These are phyloP conservation scores for Sminthurides aquaticus DNA, from an alignment of 2,888 invertebrate genomes.

Conservation along the genomic window DNA sequence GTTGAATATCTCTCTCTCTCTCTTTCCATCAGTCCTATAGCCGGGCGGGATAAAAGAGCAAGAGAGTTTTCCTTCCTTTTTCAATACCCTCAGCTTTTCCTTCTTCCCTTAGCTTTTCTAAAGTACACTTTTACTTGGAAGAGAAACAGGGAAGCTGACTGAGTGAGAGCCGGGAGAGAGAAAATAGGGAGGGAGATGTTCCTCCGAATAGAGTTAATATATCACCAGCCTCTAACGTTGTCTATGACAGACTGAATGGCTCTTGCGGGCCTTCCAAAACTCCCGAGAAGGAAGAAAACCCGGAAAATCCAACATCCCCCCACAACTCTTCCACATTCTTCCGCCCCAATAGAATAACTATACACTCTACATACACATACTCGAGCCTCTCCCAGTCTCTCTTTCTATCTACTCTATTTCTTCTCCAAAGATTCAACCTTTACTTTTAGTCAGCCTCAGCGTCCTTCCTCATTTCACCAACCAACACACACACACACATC, in stretches of 20 bases:
- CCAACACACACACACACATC: too few species aligned
- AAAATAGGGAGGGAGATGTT: slow-evolving; percentile 24
- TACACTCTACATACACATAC: too few species aligned
- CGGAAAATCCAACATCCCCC: slow-evolving; percentile 12
- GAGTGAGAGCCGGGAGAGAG: slow-evolving; percentile 1
- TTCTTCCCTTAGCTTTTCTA: too few species aligned
- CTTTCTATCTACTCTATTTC: too few species aligned
- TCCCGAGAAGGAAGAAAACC: slow-evolving; percentile 24
- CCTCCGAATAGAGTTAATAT: slow-evolving; percentile 47
- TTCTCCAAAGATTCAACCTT: too few species aligned
- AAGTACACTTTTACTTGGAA: too few species aligned
- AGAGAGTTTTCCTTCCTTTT: neutral
- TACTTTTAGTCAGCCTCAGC: too few species aligned
- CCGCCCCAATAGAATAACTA: too few species aligned
- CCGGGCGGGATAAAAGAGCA: neutral
- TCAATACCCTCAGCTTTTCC: neutral
- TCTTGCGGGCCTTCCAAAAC: slow-evolving; percentile 37
- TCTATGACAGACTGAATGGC: slow-evolving; percentile 47
- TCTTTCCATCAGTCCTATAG: too few species aligned
- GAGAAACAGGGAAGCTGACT: neutral
- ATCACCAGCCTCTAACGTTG: slow-evolving; percentile 46
- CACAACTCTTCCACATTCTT: neutral
- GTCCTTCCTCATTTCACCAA: too few species aligned
- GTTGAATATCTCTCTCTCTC: too few species aligned
- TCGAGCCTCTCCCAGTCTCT: too few species aligned